Conservation (phyloP, 2,113 vertebrate genomes). For the Tapirus terrestris region DNA sequence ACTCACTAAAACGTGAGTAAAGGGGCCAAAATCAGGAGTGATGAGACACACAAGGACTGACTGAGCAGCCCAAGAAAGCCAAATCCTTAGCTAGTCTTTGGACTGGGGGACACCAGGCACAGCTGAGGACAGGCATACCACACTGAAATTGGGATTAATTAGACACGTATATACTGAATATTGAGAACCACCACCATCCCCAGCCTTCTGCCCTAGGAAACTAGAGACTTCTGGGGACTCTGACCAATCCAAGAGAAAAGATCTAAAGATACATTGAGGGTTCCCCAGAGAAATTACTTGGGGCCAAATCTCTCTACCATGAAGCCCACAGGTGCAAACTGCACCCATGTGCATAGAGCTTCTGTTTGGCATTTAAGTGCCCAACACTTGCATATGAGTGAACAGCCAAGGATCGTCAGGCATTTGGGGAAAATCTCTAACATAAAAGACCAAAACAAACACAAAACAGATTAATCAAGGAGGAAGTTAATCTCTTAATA, state of each 20-base stretch:
- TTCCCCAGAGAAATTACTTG: background rate
- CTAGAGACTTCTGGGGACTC: background rate
- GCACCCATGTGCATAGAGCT: background rate
- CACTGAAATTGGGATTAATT: background rate
- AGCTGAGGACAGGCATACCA: background rate
- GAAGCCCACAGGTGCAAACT: background rate
- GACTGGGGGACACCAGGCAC: background rate
- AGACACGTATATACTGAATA: background rate
- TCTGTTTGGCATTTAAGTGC: background rate
- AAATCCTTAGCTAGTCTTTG: background rate
- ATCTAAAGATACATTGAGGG: background rate
- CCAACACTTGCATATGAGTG: background rate
- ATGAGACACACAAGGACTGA: background rate
- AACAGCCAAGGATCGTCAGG: background rate
- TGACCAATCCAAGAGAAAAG: background rate
- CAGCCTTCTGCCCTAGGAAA: background rate
- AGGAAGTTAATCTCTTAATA: background rate
- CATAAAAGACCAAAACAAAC: background rate
- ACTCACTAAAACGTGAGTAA: background rate
- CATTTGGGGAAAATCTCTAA: background rate
- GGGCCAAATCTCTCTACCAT: background rate
- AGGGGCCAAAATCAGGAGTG: background rate
- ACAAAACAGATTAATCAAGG: background rate
- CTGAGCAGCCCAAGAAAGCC: background rate
- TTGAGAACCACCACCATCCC: background rate